Evolutionary conservation across 2,888 invertebrate genomes (phyloP), one percentile per base, ranked within the genome.

Genomic region (Gastracanthus pulcherrimus): DNA sequence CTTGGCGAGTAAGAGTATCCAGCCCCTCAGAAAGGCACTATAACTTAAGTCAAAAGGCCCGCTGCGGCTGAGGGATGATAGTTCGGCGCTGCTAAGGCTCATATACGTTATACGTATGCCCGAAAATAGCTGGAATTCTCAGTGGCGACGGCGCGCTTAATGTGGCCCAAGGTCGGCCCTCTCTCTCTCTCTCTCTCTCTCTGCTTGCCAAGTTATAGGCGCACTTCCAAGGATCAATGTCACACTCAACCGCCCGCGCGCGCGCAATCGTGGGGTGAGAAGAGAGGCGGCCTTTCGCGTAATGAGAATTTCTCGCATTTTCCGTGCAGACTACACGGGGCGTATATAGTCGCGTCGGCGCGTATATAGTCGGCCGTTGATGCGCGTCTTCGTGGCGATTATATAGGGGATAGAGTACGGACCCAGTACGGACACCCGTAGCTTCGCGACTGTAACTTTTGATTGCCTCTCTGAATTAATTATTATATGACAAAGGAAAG

Each of bases 221-320:
- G 23, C 19, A 81, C 71, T 75, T 85, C 80, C 83, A 79, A 84
- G 69, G 84, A 85, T 86, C 86, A 86, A 84, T 86, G 86, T 81
- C 83, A 84, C 80, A 74, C 76, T n/a, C n/a, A n/a, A n/a, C n/a
- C n/a, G n/a, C n/a, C n/a, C n/a, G 38, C 70, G 41, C 45, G 13
- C 72, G n/a, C 34, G 69, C n/a, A n/a, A n/a, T n/a, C n/a, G n/a
- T n/a, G n/a, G n/a, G n/a, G n/a, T n/a, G n/a, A n/a, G n/a, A n/a
- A n/a, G n/a, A n/a, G n/a, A n/a, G n/a, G n/a, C n/a, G n/a, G n/a
- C n/a, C 72, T 72, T 48, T 23, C 51, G 38, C 78, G 81, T 89
- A 88, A 89, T 89, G 87, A 88, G 84, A 89, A 89, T 89, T 89
- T 87, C 87, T 88, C 84, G 85, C 87, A 89, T 88, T 89, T 87